These are phyloP conservation scores for Denticeps clupeoides DNA, from an alignment of 2,797 vertebrate species.

Conservation along the genomic window DNA sequence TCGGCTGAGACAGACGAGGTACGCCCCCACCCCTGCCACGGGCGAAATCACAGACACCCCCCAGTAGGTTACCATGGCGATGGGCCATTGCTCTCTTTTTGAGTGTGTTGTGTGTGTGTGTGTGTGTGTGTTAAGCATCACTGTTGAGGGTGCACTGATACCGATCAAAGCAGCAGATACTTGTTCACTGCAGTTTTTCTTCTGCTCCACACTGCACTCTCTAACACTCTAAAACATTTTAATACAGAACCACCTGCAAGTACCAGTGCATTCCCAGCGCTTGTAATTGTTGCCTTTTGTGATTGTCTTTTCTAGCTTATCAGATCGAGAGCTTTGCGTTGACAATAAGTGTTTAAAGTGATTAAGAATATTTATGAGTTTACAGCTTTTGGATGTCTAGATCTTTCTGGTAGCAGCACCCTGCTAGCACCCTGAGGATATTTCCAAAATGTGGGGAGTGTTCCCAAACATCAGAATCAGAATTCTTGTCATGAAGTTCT, in stretches of 20 bases:
- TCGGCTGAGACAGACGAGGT: slow-evolving; percentile 86
- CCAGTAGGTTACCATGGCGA: slow-evolving; percentile 65
- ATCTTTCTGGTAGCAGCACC: no score
- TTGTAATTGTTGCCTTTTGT: neutral
- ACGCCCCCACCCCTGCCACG: slow-evolving; percentile 59
- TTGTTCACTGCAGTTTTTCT: neutral
- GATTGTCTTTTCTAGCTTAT: neutral
- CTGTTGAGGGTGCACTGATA: neutral
- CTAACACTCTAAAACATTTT: neutral
- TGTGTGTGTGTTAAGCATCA: slow-evolving; percentile 29
- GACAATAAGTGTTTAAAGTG: no score
- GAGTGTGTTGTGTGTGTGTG: slow-evolving; percentile 25
- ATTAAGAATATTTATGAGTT: no score
- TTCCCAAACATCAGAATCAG: no score
- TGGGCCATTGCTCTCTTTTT: no score
- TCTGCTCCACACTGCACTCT: neutral
- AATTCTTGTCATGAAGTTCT: no score
- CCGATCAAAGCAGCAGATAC: neutral
- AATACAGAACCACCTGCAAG: neutral
- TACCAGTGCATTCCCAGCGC: neutral
- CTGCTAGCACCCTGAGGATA: no score
- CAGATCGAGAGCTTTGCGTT: no score
- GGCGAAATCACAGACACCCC: slow-evolving; percentile 59
- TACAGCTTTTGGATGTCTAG: no score
- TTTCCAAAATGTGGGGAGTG: no score